Conservation (phyloP, 2,888 invertebrate genomes). For the Philereme transversata region DNA sequence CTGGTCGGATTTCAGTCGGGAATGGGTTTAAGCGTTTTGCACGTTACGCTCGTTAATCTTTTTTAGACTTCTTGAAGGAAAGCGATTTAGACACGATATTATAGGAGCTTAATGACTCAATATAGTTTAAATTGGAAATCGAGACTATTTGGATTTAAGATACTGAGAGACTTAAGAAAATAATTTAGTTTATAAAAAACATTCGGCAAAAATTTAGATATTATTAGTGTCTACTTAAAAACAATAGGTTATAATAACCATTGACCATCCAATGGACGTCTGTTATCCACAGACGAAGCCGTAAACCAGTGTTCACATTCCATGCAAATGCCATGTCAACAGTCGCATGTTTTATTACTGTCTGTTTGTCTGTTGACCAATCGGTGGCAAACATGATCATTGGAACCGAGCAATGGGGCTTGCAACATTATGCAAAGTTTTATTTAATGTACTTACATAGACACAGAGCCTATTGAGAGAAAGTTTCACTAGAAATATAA, state of each 20-base stretch:
- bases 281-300: conserved; percentile 40
- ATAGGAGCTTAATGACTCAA: conserved; percentile 49
- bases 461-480: too few species aligned
- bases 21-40: conserved; percentile 83
- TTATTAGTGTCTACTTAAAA: conserved; percentile 10
- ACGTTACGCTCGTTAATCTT: conserved; percentile 83
- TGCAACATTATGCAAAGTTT: neutral
- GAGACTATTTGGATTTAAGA: conserved; percentile 1
- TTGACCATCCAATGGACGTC: conserved; percentile 24
- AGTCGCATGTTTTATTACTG: conserved; percentile 54
- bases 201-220: neutral
- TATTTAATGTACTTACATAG: too few species aligned
- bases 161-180: neutral
- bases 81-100: conserved; percentile 54
- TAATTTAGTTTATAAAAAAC: neutral
- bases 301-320: conserved; percentile 50
- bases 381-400: conserved; percentile 29
- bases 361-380: conserved; percentile 48
- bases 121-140: conserved; percentile 29
- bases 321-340: conserved; percentile 54
- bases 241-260: conserved; percentile 22
- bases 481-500: too few species aligned
- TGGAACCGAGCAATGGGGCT: neutral
- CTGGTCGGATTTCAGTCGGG: conserved; percentile 81
- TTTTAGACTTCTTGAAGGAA: conserved; percentile 74